These are phyloP conservation scores for Tachysurus fulvidraco DNA, from an alignment of 2,113 vertebrate genomes.

Conservation along the genomic window DNA sequence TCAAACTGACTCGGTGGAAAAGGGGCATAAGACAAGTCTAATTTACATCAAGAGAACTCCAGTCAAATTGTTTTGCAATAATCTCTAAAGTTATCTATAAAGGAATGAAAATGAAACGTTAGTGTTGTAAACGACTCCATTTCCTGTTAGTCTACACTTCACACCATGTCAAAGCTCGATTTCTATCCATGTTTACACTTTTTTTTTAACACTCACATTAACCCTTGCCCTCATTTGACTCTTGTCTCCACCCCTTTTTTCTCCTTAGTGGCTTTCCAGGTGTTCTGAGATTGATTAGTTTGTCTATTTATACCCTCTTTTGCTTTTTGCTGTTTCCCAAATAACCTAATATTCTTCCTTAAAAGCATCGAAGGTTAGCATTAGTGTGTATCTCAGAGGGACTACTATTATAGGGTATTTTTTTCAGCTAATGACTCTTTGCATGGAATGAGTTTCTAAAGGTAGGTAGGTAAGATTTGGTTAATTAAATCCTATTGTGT, in stretches of 20 bases:
- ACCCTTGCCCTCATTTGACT: neutral
- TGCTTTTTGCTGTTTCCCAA: neutral
- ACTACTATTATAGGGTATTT: too few relatives aligned
- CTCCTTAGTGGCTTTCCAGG: neutral
- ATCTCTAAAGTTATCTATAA: neutral
- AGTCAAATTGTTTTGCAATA: too few relatives aligned
- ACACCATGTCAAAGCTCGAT: neutral
- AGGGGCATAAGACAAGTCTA: too few relatives aligned
- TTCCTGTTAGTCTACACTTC: neutral
- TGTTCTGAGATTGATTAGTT: neutral
- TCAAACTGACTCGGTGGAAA: too few relatives aligned
- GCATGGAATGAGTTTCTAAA: too few relatives aligned
- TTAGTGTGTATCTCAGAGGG: too few relatives aligned
- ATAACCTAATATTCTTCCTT: too few relatives aligned
- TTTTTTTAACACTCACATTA: neutral
- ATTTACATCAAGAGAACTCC: neutral
- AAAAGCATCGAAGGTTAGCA: too few relatives aligned
- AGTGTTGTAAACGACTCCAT: too few relatives aligned
- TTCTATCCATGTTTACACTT: neutral
- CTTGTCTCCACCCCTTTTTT: neutral
- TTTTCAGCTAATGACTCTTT: too few relatives aligned
- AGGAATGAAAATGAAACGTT: neutral
- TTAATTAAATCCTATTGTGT: too few relatives aligned
- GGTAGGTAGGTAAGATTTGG: too few relatives aligned
- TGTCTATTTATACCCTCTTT: neutral